Evolutionary conservation across 2,113 vertebrate species (phyloP), one percentile per base, ranked within the genome.

Genomic region (Bagarius yarrelli): DNA sequence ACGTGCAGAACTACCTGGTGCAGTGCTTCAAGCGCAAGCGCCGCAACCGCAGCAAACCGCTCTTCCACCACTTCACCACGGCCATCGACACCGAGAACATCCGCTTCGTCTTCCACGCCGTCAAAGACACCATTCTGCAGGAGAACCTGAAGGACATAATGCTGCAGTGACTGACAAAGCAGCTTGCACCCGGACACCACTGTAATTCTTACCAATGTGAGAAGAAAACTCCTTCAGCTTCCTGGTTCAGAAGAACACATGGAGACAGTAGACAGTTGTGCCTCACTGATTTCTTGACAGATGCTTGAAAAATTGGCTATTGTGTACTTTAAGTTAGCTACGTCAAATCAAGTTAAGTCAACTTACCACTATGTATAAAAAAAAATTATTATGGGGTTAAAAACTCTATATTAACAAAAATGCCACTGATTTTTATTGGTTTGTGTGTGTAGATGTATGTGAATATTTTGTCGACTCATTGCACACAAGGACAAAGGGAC

Each of bases 101-200:
- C 89, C 97, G 97, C 87, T 99, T 98, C 4, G 97, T 99, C 81
- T 99, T 99, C 83, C 96, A 96, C 11, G 97, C 97, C 0, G 97
- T 98, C 84, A 98, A 98, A 90, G 97, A 99, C 94, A 98, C 96
- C 0, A 98, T 99, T 91, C 93, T 99, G 90, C 96, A 98, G 87
- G 96, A 98, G 85, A 99, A 99, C 84, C 96, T 99, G 71, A 98
- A 95, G 88, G 96, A 99, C n/a, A 97, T 99, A 82, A 99, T 98
- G 97, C 91, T 99, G 92, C 96, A 98, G 94, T 98, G 95, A 97
- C 73, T 70, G 53, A 27, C 1, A 85, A 56, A 40, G 57, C 53
- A 12, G 5, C 1, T 21, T 23, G 9, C 52, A 15, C n/a, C 56
- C 5, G 25, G 15, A 52, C 4, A 27, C 61, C 64, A 55, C 59